Evolutionary conservation across 2,797 vertebrate genomes (phyloP), one percentile per base, ranked within the genome.

Genomic region (Alauda arvensis): DNA sequence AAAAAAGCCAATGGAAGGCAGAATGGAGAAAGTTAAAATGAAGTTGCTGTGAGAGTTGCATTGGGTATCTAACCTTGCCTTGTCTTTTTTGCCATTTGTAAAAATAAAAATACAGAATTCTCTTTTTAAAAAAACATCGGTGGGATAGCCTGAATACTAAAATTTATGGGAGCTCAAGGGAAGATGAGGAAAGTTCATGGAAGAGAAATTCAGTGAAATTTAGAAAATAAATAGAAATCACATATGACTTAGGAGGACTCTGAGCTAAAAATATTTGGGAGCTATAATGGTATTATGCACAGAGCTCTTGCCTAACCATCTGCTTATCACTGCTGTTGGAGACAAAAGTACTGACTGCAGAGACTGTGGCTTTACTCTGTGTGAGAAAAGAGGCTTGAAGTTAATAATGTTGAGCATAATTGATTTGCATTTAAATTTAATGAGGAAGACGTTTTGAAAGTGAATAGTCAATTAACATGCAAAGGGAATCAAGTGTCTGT

Each of bases 361-460:
- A 86, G 67, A 76, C 7, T 33, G 53, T 67, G 45, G 28, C 84
- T 79, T 75, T 55, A 28, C 51, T 79, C 31, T 18, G 0, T 60
- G 61, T 79, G 87, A 85, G 49, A 56, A 86, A 33, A 81, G 60
- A 67, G 29, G 18, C 56, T 84, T 74, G 72, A 72, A 72, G 52
- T 82, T 59, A 78, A 40, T 62, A 21, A 72, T 29, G 42, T 55
- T 84, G 16, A 37, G 53, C 74, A 33, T 40, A 43, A 51, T 65
- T 72, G 15, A 45, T 76, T 81, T 86, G 53, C 42, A 84, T 83
- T 79, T 88, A 34, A 81, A 83, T 65, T 87, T 86, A 88, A 46
- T 25, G 67, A 65, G 63, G 80, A 89, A 82, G 45, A 70, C 45
- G 33, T 86, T 86, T 76, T 61, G 61, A 33, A 86, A 87, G 63